These are phyloP conservation scores for Pomatostomus ruficeps DNA, from an alignment of 2,113 vertebrate genomes.

Conservation along the genomic window DNA sequence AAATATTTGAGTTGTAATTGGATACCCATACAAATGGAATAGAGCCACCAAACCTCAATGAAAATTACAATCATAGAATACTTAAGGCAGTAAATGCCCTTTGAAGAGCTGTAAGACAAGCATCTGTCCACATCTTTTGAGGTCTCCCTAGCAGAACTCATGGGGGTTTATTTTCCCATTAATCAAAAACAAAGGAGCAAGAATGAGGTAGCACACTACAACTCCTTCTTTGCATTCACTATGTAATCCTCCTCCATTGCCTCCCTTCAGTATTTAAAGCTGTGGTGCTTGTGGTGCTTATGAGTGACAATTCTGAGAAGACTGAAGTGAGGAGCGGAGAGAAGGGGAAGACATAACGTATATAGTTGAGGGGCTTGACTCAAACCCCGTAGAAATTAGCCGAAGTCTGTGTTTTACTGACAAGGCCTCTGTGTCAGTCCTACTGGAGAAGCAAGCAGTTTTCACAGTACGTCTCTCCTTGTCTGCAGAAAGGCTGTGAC, in stretches of 20 bases:
- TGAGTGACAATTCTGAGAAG: neutral
- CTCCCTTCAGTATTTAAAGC: neutral
- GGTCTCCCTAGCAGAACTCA: neutral
- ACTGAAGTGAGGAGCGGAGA: neutral
- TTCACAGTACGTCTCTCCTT: neutral
- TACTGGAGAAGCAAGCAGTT: neutral
- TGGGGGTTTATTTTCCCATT: neutral
- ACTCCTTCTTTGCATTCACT: neutral
- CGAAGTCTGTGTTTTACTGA: neutral
- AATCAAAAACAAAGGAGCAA: neutral
- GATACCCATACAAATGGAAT: slow-evolving; percentile 32
- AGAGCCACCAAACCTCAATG: slow-evolving; percentile 10
- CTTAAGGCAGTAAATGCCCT: slow-evolving; percentile 8
- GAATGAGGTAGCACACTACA: neutral
- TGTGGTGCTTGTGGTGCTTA: neutral
- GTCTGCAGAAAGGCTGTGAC: neutral
- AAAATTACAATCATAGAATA: slow-evolving; percentile 27
- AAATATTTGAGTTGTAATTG: slow-evolving; percentile 57
- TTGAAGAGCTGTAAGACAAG: slow-evolving; percentile 5
- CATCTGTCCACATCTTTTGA: neutral
- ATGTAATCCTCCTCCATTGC: neutral
- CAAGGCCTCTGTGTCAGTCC: neutral
- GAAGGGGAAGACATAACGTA: neutral
- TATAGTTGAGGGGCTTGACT: neutral
- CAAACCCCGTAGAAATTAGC: neutral